Base-by-base conservation (phyloP, 2,113 vertebrate genomes). In the Sylvia atricapilla region DNA sequence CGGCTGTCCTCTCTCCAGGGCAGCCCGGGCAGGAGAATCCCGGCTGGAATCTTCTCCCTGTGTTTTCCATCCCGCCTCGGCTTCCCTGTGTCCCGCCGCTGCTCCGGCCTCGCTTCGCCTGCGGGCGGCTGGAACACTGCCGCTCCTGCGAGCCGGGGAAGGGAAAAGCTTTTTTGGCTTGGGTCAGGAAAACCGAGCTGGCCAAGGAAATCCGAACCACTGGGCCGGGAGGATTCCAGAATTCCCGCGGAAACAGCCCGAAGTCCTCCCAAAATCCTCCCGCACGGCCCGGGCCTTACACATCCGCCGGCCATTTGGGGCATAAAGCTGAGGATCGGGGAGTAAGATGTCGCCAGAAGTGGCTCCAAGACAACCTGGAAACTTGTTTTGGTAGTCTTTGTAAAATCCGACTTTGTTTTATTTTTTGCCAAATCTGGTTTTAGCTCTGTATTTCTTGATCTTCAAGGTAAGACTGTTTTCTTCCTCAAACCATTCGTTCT, bases 391-490 rank as follows among this genome's bases (percentile, higher is more conserved):
- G 37, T 41, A 8, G 27, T 27, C 2, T 77, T 49, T 13, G 2
- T 13, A 60, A 82, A 82, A 82, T 9, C 9, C 4, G 7, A 12
- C 6, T 67, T 37, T 0, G 6, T 33, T 77, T 52, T 52, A 33
- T 9, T 30, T 66, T 66, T 20, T 8, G 19, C n/a, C 37, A 70
- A 19, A 66, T 44, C 3, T n/a, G 17, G 9, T 56, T 81, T 73
- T 62, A 80, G 12, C 5, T 3, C 19, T 69, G 7, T 20, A 25
- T 55, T 94, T 49, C 37, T 46, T 60, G 4, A 20, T 15, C 15
- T 62, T 13, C 31, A 49, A 27, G 58, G 12, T 13, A 39, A 0
- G 0, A 39, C 18, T 11, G 0, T 10, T 83, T 52, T 47, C 37
- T 53, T 67, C 25, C 75, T 43, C 30, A 43, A 12, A 22, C 14